Evolutionary conservation across 2,797 vertebrate genomes (phyloP).

Genomic region (Hapalemur alaotrensis): DNA sequence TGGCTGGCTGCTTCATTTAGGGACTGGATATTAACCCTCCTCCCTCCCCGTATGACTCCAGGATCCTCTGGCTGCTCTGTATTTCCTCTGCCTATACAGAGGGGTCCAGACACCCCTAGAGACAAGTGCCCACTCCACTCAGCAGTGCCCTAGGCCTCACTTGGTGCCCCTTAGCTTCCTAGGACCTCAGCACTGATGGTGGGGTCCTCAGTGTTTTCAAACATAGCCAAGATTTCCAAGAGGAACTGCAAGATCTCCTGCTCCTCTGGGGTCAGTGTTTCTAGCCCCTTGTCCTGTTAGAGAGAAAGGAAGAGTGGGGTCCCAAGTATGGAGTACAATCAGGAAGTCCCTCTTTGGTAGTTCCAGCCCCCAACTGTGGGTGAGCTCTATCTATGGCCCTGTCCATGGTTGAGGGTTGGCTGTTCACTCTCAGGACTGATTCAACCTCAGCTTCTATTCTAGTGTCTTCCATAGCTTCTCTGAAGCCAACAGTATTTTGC

Average conservation of each 20-base stretch:
- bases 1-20: not conserved
- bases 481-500: not conserved
- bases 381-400: not conserved
- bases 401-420: not conserved
- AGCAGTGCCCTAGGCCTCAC: not conserved
- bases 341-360: not conserved
- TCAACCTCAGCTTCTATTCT: not conserved
- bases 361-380: not conserved
- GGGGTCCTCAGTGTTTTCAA: slow-evolving; percentile 45
- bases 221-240: slow-evolving; percentile 49
- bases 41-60: not conserved
- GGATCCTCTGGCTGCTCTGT: not conserved
- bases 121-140: not conserved
- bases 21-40: not conserved
- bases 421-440: not conserved
- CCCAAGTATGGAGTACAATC: not conserved
- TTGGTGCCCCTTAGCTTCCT: slow-evolving; percentile 1
- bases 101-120: not conserved
- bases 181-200: not conserved
- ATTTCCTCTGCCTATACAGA: not conserved
- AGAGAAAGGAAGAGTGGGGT: not conserved
- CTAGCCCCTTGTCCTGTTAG: not conserved
- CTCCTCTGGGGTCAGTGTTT: slow-evolving; percentile 58
- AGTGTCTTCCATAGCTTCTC: not conserved
- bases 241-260: slow-evolving; percentile 70